Conservation (phyloP, 53 echinoderm and acorn worm species). For the Hippasteria phrygiana region DNA sequence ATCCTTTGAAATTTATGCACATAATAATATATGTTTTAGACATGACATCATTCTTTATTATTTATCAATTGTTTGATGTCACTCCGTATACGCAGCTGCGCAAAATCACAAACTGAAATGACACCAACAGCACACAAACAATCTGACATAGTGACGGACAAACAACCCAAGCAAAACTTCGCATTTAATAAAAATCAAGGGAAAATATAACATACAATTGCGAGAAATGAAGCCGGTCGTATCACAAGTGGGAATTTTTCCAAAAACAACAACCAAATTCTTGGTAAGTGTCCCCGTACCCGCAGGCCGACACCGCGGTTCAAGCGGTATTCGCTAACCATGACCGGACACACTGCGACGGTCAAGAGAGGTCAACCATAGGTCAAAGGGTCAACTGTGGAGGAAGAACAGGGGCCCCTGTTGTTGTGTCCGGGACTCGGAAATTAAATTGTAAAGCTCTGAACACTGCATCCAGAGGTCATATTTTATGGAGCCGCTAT, state of each 20-base stretch:
- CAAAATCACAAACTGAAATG: too few species aligned
- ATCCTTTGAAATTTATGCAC: too few species aligned
- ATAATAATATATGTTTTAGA: too few species aligned
- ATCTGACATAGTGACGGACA: too few species aligned
- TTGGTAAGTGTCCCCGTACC: not conserved
- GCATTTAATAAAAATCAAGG: not conserved
- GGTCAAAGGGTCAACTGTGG: constrained; percentile 30
- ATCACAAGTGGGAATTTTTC: not conserved
- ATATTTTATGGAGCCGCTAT: too few species aligned
- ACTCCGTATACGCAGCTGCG: too few species aligned
- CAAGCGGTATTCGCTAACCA: constrained; percentile 29
- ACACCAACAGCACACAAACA: too few species aligned
- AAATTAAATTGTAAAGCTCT: not conserved
- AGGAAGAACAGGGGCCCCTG: not conserved
- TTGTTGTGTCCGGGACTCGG: not conserved
- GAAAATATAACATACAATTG: not conserved
- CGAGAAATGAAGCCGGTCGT: not conserved
- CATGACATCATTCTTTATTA: too few species aligned
- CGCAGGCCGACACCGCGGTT: not conserved
- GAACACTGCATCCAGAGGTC: not conserved
- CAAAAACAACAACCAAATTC: not conserved
- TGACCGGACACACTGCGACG: constrained; percentile 13
- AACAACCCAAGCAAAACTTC: too few species aligned
- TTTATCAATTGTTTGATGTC: too few species aligned
- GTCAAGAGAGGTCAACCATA: constrained; percentile 23